These are phyloP conservation scores for Drosophila simulans DNA, from an alignment of 1,140 invertebrate species.

Conservation along the genomic window DNA sequence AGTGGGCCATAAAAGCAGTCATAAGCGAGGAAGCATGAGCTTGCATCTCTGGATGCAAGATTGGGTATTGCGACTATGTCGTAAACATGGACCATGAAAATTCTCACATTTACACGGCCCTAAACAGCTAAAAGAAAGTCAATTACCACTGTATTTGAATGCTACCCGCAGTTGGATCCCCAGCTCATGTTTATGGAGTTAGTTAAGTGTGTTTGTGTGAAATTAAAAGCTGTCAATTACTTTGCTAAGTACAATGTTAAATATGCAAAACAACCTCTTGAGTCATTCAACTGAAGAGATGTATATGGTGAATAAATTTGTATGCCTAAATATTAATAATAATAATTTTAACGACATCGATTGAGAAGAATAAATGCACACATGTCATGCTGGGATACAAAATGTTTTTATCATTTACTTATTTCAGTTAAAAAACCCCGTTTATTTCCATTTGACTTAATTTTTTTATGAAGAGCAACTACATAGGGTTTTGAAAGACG, in stretches of 20 bases:
- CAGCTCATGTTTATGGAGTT: not conserved
- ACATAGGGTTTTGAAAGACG: not conserved
- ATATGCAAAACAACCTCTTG: not conserved
- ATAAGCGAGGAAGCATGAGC: constrained; percentile 44
- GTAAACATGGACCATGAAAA: constrained; percentile 18
- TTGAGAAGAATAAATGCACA: too few species aligned
- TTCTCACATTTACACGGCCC: constrained; percentile 20
- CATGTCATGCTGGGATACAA: too few species aligned
- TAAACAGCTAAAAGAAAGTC: constrained; percentile 37
- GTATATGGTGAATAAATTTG: not conserved
- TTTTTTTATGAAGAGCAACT: constrained; percentile 3
- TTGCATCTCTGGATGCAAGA: constrained; percentile 26
- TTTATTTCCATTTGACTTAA: not conserved
- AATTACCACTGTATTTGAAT: constrained; percentile 19
- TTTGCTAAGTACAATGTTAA: not conserved
- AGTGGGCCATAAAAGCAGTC: constrained; percentile 33
- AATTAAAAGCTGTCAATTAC: constrained; percentile 2
- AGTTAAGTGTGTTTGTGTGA: constrained; percentile 3
- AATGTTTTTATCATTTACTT: too few species aligned
- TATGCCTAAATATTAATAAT: too few species aligned
- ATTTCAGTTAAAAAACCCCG: too few species aligned
- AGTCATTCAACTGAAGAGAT: not conserved
- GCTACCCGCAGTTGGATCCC: not conserved
- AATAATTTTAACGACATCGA: too few species aligned
- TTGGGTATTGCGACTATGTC: constrained; percentile 31